Percentiles rank a stretch among this genome's conserved stretches.
Evolutionary conservation across 1,140 invertebrate species (phyloP).

Genomic region (Drosophila littoralis): DNA sequence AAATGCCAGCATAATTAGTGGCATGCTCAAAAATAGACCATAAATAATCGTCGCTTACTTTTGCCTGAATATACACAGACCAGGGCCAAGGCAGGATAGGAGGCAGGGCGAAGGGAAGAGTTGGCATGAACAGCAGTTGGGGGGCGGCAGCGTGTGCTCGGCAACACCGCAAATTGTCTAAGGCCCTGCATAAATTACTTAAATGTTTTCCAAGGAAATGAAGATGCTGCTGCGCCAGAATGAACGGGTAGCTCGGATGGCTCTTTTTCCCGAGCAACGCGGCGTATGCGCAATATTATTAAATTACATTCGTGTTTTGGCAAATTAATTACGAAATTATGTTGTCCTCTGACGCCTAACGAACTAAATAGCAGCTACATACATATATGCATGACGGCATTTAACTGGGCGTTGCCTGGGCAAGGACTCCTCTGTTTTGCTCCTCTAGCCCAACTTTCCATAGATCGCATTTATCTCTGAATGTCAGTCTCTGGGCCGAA

Average conservation of each 20-base stretch:
- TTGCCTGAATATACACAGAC: not conserved
- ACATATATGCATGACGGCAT: not conserved
- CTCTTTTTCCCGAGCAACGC: slow-evolving; percentile 35
- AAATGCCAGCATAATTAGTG: slow-evolving; percentile 77
- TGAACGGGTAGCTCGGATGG: slow-evolving; percentile 16
- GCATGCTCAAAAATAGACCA: slow-evolving; percentile 78
- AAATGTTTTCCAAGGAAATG: slow-evolving; percentile 60
- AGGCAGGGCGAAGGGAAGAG: not conserved
- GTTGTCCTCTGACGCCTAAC: slow-evolving; percentile 71
- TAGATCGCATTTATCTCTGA: slow-evolving; percentile 76
- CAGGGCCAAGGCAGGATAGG: not conserved
- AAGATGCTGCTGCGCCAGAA: slow-evolving; percentile 45
- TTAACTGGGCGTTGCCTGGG: slow-evolving; percentile 24
- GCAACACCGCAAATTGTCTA: slow-evolving; percentile 62
- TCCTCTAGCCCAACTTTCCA: slow-evolving; percentile 7
- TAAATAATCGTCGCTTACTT: slow-evolving; percentile 73
- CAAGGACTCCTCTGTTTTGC: slow-evolving; percentile 20
- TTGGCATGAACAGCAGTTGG: not conserved
- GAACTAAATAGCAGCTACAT: slow-evolving; percentile 43
- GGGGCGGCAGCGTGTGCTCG: slow-evolving; percentile 11
- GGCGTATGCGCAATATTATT: slow-evolving; percentile 82
- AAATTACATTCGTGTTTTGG: slow-evolving; percentile 83
- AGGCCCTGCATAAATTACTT: slow-evolving; percentile 74
- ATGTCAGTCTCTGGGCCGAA: slow-evolving; percentile 45
- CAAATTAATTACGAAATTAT: slow-evolving; percentile 83